These are phyloP conservation scores for Hipposideros larvatus DNA, from an alignment of 2,797 vertebrate species.

Conservation along the genomic window DNA sequence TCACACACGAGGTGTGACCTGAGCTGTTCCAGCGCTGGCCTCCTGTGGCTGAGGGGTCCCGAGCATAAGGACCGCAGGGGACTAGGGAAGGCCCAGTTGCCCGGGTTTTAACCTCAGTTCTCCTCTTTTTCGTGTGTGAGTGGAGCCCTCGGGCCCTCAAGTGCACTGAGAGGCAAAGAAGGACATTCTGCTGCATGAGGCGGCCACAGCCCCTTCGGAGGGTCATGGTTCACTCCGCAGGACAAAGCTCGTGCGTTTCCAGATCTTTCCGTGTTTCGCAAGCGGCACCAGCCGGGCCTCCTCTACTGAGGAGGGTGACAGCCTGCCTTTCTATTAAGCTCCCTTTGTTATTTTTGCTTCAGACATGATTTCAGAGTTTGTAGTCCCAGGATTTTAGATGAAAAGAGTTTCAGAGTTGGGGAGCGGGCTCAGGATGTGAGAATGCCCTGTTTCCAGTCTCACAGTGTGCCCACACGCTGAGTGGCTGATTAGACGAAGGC, in stretches of 20 bases:
- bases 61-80: not conserved
- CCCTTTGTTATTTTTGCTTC: conserved; percentile 53
- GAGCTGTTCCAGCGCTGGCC: not conserved
- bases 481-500: conserved; percentile 7
- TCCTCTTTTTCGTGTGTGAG: not conserved
- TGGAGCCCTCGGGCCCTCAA: not conserved
- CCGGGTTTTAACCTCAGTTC: not conserved
- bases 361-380: conserved; percentile 55
- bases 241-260: not conserved
- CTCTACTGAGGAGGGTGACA: not conserved
- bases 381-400: conserved; percentile 55
- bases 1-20: not conserved
- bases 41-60: not conserved
- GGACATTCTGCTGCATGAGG: not conserved
- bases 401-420: conserved; percentile 33
- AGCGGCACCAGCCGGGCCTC: not conserved
- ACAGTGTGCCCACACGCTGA: not conserved
- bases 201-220: not conserved
- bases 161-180: not conserved
- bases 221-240: not conserved
- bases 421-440: not conserved
- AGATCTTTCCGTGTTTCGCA: conserved; percentile 3
- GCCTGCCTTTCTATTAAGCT: conserved; percentile 6
- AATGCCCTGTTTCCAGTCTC: not conserved
- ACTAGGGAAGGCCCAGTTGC: not conserved